These are phyloP conservation scores for Falco punctatus DNA, from an alignment of 2,113 vertebrate species.

Conservation along the genomic window DNA sequence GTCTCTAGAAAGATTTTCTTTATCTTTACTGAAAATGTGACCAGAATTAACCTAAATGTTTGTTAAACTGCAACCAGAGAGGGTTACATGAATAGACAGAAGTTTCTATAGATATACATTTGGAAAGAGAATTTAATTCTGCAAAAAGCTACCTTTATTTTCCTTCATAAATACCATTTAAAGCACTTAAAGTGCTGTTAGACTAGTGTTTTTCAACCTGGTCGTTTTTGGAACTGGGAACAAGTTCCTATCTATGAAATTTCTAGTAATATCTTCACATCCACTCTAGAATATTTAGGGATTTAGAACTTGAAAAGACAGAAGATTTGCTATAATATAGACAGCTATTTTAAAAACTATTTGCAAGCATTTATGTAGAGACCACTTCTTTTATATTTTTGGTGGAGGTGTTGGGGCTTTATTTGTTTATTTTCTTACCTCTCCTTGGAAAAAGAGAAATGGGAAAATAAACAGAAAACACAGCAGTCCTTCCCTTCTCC, in stretches of 20 bases:
- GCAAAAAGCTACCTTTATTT: neutral
- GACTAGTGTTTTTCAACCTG: neutral
- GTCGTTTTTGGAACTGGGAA: neutral
- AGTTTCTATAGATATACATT: neutral
- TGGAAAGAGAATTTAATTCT: neutral
- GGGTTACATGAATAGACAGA: neutral
- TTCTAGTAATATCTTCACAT: neutral
- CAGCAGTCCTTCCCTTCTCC: neutral
- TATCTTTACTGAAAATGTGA: neutral
- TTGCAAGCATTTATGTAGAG: neutral
- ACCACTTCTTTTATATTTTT: neutral
- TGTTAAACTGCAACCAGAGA: neutral
- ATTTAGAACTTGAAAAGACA: neutral
- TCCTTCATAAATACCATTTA: neutral
- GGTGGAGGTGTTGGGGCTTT: neutral
- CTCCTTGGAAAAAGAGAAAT: neutral
- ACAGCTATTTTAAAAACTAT: neutral
- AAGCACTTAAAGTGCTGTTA: neutral
- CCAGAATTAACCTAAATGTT: neutral
- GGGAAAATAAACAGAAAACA: neutral
- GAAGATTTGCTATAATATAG: neutral
- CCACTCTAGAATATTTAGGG: neutral
- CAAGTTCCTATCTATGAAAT: neutral
- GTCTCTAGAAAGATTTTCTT: neutral
- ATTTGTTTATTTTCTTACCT: neutral